Base-by-base conservation (phyloP, 2,888 invertebrate genomes). In the Cryptops parisi region DNA sequence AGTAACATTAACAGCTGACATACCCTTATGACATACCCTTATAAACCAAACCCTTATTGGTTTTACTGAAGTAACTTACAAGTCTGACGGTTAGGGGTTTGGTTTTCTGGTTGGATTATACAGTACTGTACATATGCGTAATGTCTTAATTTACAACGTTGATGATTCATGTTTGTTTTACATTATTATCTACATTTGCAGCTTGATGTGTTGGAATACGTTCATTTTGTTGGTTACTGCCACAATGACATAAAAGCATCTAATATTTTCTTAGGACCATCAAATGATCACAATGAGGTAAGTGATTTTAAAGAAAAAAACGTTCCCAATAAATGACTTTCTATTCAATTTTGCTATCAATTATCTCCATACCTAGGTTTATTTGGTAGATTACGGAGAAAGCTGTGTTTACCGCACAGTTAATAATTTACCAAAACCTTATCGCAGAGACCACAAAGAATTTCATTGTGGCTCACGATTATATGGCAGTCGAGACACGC, bases 171-270 rank as follows among this genome's bases (percentile, higher is more conserved):
- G n/a, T 50, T 43, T 56, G 47, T 55, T 27, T 25, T 5, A 27
- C 24, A 56, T 23, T 53, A n/a, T n/a, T n/a, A n/a, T n/a, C n/a
- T n/a, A n/a, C n/a, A 54, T 49, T 60, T 64, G 24, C 70, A 90
- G 84, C 67, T 97, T 50, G 84, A 93, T 68, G 81, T 85, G 1
- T 70, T 97, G 55, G 87, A 96, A 69, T 96, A 90, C 68, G 77
- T 99, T 59, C 97, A 99, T 64, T 78, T 79, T 60, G 80, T 84
- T 65, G 89, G 89, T 12, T 97, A 93, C 70, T 84, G 90, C 47
- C 98, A 98, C 73, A 91, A 89, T n/a, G 98, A 98, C 69, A 84
- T 99, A 46, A 98, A 98, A 73, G 94, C 91, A 52, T 85, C 90
- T 44, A 99, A 99, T 72, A 78, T 99, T 52, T 79, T 96, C 72